A percentile compares a stretch with the other conserved stretches of the same genome.
Conservation (phyloP, 2,113 vertebrate species). For the Anarrhichthys ocellatus region DNA sequence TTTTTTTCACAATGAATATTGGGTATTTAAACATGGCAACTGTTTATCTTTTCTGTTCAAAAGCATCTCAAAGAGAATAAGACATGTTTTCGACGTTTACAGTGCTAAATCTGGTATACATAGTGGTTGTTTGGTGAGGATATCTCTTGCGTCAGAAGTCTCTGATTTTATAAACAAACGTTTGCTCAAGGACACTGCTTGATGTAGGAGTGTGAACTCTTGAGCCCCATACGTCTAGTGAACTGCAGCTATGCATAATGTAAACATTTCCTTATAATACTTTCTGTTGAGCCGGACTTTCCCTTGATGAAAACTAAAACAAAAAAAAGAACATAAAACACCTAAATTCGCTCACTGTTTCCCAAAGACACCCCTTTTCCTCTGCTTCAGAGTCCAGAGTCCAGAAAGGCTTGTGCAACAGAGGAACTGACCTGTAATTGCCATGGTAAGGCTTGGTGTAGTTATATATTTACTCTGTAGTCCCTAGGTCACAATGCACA, state of each 20-base stretch:
- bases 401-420: slow-evolving; percentile 89
- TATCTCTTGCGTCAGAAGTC: slow-evolving; percentile 88
- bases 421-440: slow-evolving; percentile 87
- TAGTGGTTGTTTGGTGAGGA: slow-evolving; percentile 87
- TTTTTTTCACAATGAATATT: slow-evolving; percentile 82
- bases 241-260: slow-evolving; percentile 96
- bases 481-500: slow-evolving; percentile 86
- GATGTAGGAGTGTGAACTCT: slow-evolving; percentile 61
- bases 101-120: slow-evolving; percentile 88
- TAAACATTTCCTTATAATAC: slow-evolving; percentile 90
- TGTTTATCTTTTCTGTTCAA: slow-evolving; percentile 83
- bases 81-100: slow-evolving; percentile 84
- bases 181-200: slow-evolving; percentile 75
- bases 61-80: slow-evolving; percentile 87
- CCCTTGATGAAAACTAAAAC: slow-evolving; percentile 73
- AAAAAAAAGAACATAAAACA: slow-evolving; percentile 45
- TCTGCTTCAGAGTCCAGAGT: slow-evolving; percentile 86
- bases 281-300: slow-evolving; percentile 87
- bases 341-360: slow-evolving; percentile 75
- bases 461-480: slow-evolving; percentile 79
- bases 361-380: slow-evolving; percentile 83
- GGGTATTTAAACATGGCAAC: slow-evolving; percentile 85
- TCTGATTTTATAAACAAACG: slow-evolving; percentile 84
- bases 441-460: slow-evolving; percentile 88
- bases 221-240: slow-evolving; percentile 84